Percentiles rank a stretch among this genome's conserved stretches.
These are phyloP conservation scores for Yponomeuta evonymella DNA, from an alignment of 2,888 invertebrate genomes.

Conservation along the genomic window DNA sequence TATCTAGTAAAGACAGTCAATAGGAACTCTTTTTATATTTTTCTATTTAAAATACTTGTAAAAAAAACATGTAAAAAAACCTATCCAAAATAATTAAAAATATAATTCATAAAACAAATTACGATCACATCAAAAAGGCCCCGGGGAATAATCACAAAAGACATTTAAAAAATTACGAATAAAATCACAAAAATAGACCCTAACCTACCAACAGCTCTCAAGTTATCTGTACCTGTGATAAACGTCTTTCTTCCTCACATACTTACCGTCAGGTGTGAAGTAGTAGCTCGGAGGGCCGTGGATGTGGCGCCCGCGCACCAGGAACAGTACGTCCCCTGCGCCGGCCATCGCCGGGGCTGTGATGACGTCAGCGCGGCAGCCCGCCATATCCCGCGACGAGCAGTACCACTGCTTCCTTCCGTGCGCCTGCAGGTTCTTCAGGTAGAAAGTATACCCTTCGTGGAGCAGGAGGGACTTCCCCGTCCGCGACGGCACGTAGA, in stretches of 20 bases:
- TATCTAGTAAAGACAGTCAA: not conserved
- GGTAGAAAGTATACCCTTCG: slow-evolving; percentile 67
- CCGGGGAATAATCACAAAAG: not conserved
- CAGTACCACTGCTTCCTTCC: slow-evolving; percentile 72
- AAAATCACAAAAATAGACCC: not conserved
- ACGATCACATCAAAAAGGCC: not conserved
- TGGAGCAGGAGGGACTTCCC: slow-evolving; percentile 67
- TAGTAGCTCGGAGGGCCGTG: slow-evolving; percentile 67
- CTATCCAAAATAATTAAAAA: not conserved
- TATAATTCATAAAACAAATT: not conserved
- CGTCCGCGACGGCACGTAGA: slow-evolving; percentile 71
- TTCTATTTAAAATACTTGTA: not conserved
- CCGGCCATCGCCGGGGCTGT: slow-evolving; percentile 53
- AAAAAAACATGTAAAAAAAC: not conserved
- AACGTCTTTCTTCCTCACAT: slow-evolving; percentile 64
- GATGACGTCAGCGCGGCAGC: slow-evolving; percentile 68
- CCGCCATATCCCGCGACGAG: slow-evolving; percentile 68
- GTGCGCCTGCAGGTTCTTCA: slow-evolving; percentile 68
- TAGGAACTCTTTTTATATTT: not conserved
- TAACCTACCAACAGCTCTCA: slow-evolving; percentile 12
- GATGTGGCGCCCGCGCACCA: slow-evolving; percentile 64
- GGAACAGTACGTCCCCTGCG: slow-evolving; percentile 60
- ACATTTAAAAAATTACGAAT: not conserved
- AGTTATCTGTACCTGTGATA: slow-evolving; percentile 67
- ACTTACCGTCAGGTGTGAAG: slow-evolving; percentile 68